phyloP scores from a whole-genome alignment of 2,797 vertebrate genomes.

The Hirundo rustica region DNA sequence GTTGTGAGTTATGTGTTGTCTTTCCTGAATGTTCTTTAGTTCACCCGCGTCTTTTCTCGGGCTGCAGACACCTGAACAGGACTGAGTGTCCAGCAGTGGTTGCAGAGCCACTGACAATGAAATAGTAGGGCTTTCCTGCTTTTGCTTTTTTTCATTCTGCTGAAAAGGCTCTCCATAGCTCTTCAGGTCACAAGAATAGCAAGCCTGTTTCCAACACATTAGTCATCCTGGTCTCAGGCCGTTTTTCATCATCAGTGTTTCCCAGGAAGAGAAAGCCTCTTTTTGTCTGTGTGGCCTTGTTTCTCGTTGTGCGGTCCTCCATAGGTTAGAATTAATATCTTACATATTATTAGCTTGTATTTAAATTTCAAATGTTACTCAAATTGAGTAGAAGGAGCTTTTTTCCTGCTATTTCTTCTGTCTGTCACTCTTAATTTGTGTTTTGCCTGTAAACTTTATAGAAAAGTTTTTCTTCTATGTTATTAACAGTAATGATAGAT shows the following conservation, averaged over 20 bases:
- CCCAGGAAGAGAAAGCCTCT: conserved; percentile 17
- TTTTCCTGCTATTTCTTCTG: neutral
- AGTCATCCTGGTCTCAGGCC: conserved; percentile 34
- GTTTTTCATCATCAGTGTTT: conserved; percentile 33
- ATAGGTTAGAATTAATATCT: neutral
- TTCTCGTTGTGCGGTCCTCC: neutral
- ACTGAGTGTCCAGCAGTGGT: neutral
- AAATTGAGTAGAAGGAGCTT: neutral
- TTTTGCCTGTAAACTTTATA: neutral
- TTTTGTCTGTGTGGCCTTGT: neutral
- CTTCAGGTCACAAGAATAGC: conserved; percentile 65
- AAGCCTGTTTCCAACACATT: conserved; percentile 30
- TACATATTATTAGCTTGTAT: neutral
- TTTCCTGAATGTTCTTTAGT: neutral
- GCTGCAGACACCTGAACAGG: neutral
- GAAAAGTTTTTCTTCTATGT: neutral
- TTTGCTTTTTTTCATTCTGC: conserved; percentile 36
- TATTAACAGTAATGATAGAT: neutral
- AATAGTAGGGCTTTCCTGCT: neutral
- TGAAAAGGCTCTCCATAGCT: conserved; percentile 52
- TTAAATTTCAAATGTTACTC: neutral
- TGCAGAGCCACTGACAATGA: neutral
- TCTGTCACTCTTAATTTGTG: neutral
- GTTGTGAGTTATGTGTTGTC: neutral
- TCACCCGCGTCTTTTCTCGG: neutral